Percentiles rank a stretch among this genome's conserved stretches.
These are phyloP conservation scores for Mesembrinibis cayennensis DNA, from an alignment of 2,113 vertebrate genomes.

Conservation along the genomic window DNA sequence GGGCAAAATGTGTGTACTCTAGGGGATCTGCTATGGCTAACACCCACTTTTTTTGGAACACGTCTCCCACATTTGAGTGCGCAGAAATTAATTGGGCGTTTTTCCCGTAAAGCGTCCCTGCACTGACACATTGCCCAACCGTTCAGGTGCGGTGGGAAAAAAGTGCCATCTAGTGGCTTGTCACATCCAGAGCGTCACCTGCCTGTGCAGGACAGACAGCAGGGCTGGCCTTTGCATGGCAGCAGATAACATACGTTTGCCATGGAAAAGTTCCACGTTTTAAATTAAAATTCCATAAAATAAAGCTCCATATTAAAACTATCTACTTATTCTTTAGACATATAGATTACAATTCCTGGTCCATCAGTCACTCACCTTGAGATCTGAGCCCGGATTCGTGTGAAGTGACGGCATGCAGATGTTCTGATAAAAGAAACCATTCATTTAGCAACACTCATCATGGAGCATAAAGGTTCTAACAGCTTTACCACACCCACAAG, in stretches of 20 bases:
- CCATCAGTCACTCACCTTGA: not conserved
- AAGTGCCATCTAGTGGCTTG: not conserved
- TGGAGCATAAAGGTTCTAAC: not conserved
- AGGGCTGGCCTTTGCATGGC: rapidly evolving
- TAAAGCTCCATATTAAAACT: not conserved
- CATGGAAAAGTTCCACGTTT: not conserved
- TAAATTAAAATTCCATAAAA: not conserved
- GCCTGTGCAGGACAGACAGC: not conserved
- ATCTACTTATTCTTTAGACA: not conserved
- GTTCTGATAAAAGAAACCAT: not conserved
- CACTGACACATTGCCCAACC: not conserved
- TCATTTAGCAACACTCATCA: not conserved
- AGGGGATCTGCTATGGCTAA: not conserved
- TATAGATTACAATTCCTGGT: not conserved
- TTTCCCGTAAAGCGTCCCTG: not conserved
- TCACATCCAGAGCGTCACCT: not conserved
- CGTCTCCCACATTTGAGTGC: rapidly evolving
- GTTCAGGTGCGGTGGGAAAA: not conserved
- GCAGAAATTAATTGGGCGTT: rapidly evolving
- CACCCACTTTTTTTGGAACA: not conserved
- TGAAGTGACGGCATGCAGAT: not conserved
- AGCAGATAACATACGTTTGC: not conserved
- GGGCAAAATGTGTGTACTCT: not conserved
- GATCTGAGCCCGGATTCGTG: not conserved
- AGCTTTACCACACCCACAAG: not conserved